Percentiles rank a stretch among this genome's conserved stretches.
phyloP scores from a whole-genome alignment of 2,797 vertebrate species.

The Podarcis lilfordi region DNA sequence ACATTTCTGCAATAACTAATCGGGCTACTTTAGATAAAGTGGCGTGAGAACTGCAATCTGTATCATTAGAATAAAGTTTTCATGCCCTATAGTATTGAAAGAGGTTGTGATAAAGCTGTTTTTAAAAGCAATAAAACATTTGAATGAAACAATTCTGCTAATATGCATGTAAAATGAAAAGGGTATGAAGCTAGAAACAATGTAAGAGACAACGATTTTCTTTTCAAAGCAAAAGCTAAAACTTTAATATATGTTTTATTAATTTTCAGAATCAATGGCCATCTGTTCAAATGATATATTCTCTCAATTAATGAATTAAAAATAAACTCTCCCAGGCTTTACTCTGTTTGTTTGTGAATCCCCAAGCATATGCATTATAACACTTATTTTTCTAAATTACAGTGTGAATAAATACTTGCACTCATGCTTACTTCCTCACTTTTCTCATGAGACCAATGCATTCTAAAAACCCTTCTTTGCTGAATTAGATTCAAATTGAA shows the following conservation, averaged over 20 bases:
- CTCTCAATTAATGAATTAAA: constrained; percentile 16
- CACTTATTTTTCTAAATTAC: constrained; percentile 15
- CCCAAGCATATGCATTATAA: neutral
- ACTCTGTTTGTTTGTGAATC: neutral
- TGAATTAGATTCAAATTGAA: neutral
- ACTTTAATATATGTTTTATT: neutral
- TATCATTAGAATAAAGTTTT: neutral
- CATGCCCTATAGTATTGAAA: neutral
- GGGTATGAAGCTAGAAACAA: neutral
- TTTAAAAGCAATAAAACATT: neutral
- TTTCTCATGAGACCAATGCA: constrained; percentile 23
- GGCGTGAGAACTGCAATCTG: neutral
- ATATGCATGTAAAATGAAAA: neutral
- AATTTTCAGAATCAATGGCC: neutral
- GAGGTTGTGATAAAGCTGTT: neutral
- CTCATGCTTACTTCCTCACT: constrained; percentile 11
- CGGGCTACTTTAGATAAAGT: neutral
- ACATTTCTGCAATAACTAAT: neutral
- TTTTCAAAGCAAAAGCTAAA: constrained; percentile 17
- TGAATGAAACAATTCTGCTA: neutral
- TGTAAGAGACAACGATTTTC: neutral
- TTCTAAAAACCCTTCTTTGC: neutral
- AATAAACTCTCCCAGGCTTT: constrained; percentile 25
- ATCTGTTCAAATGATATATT: neutral
- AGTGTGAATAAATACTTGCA: constrained; percentile 6